These are phyloP conservation scores for Carabus problematicus DNA, from an alignment of 2,888 invertebrate species.

Conservation along the genomic window DNA sequence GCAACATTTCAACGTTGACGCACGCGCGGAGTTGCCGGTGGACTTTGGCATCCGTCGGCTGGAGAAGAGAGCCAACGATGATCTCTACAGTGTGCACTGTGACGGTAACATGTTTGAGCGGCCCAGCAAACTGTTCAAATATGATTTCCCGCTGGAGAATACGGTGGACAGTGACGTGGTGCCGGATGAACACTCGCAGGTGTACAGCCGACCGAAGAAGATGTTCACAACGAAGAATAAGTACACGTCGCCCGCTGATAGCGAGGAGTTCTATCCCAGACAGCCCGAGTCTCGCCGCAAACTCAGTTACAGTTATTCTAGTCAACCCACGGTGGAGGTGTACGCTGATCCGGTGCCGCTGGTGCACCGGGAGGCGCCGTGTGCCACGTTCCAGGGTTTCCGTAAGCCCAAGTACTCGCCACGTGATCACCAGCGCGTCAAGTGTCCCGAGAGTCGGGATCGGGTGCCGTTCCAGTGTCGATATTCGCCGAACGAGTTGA, in stretches of 20 bases:
- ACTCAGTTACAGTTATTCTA: constrained; percentile 1
- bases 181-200: background rate
- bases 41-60: background rate
- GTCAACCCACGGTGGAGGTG: background rate
- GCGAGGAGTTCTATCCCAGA: background rate
- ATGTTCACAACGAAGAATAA: background rate
- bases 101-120: no score
- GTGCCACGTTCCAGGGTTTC: background rate
- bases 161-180: no score
- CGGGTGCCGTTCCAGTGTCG: background rate
- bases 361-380: background rate
- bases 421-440: background rate
- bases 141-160: no score
- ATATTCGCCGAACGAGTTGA: constrained; percentile 10
- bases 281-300: background rate
- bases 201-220: constrained; percentile 3
- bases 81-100: no score
- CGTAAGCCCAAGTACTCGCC: background rate
- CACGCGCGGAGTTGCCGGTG: background rate
- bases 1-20: background rate
- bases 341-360: background rate
- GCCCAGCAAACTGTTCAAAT: no score
- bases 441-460: background rate
- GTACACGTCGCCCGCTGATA: background rate
- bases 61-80: background rate